Evolutionary conservation across 2,888 invertebrate species (phyloP), one percentile per base, ranked within the genome.

Genomic region (Leptura quadrifasciata): DNA sequence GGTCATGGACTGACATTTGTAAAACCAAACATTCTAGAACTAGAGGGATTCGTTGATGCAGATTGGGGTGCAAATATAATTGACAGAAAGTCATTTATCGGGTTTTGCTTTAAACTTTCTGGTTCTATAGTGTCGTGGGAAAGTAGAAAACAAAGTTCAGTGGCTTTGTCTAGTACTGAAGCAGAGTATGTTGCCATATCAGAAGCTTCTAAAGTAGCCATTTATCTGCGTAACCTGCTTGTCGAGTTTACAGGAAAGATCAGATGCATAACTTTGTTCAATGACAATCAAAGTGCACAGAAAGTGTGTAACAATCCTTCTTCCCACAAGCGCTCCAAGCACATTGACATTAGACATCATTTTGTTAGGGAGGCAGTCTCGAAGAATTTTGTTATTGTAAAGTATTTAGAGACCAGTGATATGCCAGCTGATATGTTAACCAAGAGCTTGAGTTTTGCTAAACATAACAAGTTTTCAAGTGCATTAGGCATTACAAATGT

Each of bases 401-500:
- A 61, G 18, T 24, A 31, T 61, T 61, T 61, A 12, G 21, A 27
- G 24, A 61, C 61, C 9, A 20, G 8, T 15, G 17, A 24, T 35
- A 63, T 63, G 63, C 63, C 63, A 4, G 63, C 27, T 24, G 63
- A 63, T 63, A 15, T 63, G 12, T 24, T 63, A 35, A 63, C 63
- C 31, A 63, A 63, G 21, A 63, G 63, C 18, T 17, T 63, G 8
- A 17, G 39, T 63, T 63, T 63, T 63, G 39, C 20, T 27, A 63
- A 63, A 55, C 55, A 55, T 55, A n/a, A 55, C 6, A 55, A 55
- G n/a, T n/a, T n/a, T n/a, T 15, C 5, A 6, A 17, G n/a, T 10
- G 55, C 6, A n/a, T n/a, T 55, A n/a, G 55, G 39, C 12, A 39
- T 39, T 39, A 39, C 39, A 39, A 9, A 12, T 39, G 6, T 39